These are phyloP conservation scores for Vimba vimba DNA, from an alignment of 2,113 vertebrate species.

Conservation along the genomic window DNA sequence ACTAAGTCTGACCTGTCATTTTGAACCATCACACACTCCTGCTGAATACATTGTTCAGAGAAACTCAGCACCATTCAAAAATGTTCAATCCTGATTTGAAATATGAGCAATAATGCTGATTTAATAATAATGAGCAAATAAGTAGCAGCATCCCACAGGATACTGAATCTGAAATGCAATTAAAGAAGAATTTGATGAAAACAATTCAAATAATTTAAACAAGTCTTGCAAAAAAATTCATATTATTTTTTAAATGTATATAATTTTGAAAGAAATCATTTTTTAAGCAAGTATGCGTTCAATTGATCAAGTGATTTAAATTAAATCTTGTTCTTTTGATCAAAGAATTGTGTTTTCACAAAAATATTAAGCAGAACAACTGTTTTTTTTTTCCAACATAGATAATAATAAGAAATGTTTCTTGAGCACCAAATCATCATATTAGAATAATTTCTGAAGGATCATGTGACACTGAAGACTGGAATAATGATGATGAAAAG, in stretches of 20 bases:
- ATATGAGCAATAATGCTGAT: too few species aligned
- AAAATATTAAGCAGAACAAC: too few species aligned
- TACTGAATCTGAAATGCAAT: background rate
- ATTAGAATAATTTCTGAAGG: background rate
- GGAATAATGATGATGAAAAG: background rate
- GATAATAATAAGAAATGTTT: too few species aligned
- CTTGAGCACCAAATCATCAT: background rate
- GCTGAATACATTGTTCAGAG: background rate
- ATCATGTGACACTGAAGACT: background rate
- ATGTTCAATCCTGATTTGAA: background rate
- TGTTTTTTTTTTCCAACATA: too few species aligned
- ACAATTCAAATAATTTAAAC: background rate
- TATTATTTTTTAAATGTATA: too few species aligned
- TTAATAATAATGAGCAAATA: too few species aligned
- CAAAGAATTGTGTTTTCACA: too few species aligned
- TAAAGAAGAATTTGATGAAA: background rate
- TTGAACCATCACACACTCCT: background rate
- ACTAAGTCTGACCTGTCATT: constrained; percentile 19
- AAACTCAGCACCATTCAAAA: background rate
- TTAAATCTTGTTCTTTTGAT: too few species aligned
- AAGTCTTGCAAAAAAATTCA: too few species aligned
- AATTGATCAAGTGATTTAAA: too few species aligned
- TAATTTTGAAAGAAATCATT: too few species aligned
- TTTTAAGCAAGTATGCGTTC: background rate
- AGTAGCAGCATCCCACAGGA: background rate